Percentiles rank a stretch among this genome's conserved stretches.
Conservation (phyloP, 2,888 invertebrate species). For the Ramazzottius varieornatus region DNA sequence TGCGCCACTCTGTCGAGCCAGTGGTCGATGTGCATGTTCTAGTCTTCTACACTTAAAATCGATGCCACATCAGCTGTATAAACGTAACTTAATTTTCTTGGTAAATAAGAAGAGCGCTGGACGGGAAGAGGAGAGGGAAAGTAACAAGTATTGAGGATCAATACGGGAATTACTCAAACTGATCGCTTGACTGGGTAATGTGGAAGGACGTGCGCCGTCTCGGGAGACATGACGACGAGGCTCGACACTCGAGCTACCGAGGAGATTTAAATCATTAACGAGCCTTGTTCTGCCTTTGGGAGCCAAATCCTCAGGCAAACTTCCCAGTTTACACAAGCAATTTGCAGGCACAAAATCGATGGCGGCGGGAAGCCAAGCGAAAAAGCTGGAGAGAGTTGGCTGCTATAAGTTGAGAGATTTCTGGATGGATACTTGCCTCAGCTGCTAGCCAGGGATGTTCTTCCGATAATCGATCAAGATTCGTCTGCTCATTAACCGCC, state of each 20-base stretch:
- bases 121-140: no score
- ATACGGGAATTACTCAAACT: background rate
- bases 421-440: slow-evolving; percentile 17
- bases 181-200: slow-evolving; percentile 1
- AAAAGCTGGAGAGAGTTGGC: background rate
- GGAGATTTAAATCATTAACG: background rate
- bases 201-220: no score
- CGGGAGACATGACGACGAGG: no score
- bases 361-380: background rate
- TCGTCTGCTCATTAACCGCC: slow-evolving; percentile 44
- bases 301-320: background rate
- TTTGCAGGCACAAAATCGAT: background rate
- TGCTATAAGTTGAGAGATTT: background rate
- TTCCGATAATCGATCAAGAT: slow-evolving; percentile 45
- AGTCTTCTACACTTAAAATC: no score
- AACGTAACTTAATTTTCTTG: no score
- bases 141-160: no score
- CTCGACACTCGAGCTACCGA: no score
- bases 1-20: no score
- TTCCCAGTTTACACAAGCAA: background rate
- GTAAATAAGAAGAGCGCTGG: no score
- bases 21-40: no score
- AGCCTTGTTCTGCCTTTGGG: background rate
- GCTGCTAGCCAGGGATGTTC: slow-evolving; percentile 53
- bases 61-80: no score